Evolutionary conservation across 1,140 invertebrate species (phyloP).

Genomic region (Conus ventricosus): DNA sequence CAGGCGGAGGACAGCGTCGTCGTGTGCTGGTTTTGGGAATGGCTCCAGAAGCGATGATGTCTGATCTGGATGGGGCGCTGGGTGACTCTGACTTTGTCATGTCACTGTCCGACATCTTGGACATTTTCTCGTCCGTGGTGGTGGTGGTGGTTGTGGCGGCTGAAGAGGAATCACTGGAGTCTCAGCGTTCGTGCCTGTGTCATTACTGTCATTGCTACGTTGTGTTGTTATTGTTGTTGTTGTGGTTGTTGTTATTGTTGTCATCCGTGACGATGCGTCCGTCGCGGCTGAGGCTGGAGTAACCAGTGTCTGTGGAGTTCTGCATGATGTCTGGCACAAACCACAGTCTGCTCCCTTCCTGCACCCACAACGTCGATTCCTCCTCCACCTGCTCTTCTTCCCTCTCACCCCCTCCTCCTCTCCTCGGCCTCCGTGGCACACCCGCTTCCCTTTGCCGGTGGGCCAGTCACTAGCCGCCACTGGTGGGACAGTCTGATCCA

Average conservation of each 20-base stretch:
- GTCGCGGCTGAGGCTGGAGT: constrained; percentile 57
- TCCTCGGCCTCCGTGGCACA: background rate
- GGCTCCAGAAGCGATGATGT: background rate
- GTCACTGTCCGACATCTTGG: background rate
- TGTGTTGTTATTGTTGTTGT: background rate
- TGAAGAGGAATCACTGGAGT: background rate
- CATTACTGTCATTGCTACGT: background rate
- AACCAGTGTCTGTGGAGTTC: constrained; percentile 59
- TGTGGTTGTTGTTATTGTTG: constrained; percentile 10
- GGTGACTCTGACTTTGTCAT: background rate
- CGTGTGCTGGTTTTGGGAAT: background rate
- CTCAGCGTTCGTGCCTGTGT: background rate
- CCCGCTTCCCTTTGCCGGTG: background rate
- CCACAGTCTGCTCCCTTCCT: constrained; percentile 32
- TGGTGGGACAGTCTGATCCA: constrained; percentile 1
- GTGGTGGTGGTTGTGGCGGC: background rate
- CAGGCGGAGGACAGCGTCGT: background rate
- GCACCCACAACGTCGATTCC: constrained; percentile 6
- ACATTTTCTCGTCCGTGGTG: background rate
- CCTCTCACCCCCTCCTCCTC: constrained; percentile 29
- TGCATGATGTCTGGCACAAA: constrained; percentile 45
- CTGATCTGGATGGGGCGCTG: background rate
- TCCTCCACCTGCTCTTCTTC: constrained; percentile 40
- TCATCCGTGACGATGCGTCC: constrained; percentile 40
- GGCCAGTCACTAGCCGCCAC: constrained; percentile 5